A percentile compares a stretch with the other conserved stretches of the same genome.
These are phyloP conservation scores for Myrmecophaga tridactyla DNA, from an alignment of 2,113 vertebrate genomes.

Conservation along the genomic window DNA sequence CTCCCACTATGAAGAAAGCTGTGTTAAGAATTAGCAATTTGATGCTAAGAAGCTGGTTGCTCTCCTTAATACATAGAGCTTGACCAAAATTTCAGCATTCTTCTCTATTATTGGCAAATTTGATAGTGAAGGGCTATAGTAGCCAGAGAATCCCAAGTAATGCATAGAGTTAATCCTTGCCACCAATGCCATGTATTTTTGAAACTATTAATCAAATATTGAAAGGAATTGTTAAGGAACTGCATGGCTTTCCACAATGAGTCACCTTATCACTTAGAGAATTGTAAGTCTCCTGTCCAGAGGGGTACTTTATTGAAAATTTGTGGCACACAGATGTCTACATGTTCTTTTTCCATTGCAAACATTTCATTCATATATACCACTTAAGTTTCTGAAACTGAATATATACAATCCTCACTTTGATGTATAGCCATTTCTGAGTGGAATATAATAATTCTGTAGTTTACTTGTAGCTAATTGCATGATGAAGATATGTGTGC, in stretches of 20 bases:
- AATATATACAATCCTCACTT: neutral
- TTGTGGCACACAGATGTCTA: no score
- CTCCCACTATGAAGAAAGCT: neutral
- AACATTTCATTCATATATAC: no score
- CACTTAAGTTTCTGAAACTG: neutral
- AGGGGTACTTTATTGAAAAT: no score
- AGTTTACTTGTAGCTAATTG: no score
- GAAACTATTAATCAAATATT: neutral
- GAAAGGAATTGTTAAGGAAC: neutral
- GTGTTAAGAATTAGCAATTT: neutral
- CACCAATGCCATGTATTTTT: neutral
- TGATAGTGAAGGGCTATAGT: neutral
- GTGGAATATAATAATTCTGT: no score
- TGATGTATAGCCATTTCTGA: no score
- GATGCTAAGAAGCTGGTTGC: neutral
- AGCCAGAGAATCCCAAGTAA: neutral
- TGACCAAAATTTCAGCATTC: no score
- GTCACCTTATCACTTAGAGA: neutral
- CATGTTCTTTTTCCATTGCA: no score
- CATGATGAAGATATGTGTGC: no score
- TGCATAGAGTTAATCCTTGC: neutral
- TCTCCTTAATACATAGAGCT: no score
- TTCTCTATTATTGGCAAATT: neutral
- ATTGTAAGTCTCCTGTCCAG: neutral
- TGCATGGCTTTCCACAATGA: neutral